Evolutionary conservation across 2,113 vertebrate genomes (phyloP).

Genomic region (Xyliphius kryptos): DNA sequence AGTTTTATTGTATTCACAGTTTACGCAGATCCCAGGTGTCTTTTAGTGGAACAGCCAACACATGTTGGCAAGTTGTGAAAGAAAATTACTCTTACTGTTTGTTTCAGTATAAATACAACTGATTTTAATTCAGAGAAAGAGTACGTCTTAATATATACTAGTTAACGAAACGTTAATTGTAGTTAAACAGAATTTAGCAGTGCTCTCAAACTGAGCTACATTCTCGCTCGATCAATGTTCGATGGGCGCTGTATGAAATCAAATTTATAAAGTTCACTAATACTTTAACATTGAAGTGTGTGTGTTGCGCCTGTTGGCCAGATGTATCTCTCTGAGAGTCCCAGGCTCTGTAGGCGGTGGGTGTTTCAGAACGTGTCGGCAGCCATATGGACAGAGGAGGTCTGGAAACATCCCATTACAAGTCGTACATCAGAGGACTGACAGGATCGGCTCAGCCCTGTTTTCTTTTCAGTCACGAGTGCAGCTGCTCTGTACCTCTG

Average conservation of each 20-base stretch:
- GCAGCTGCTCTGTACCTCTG: conserved; percentile 43
- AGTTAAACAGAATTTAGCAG: neutral
- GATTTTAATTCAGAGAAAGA: neutral
- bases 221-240: neutral
- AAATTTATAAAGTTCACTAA: too few species aligned
- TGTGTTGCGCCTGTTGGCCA: conserved; percentile 44
- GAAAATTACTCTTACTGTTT: conserved; percentile 2
- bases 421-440: conserved; percentile 83
- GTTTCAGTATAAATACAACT: conserved; percentile 5
- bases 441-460: conserved; percentile 76
- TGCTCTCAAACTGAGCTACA: neutral
- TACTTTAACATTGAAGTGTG: conserved; percentile 5
- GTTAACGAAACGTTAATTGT: conserved; percentile 14
- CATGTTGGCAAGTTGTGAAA: neutral
- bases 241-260: neutral
- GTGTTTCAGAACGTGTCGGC: conserved; percentile 76
- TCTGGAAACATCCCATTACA: conserved; percentile 91
- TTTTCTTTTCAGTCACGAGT: conserved; percentile 87
- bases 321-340: conserved; percentile 53
- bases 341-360: conserved; percentile 63
- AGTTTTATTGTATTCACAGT: conserved; percentile 20
- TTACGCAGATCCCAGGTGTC: neutral
- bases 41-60: neutral
- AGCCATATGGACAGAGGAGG: conserved; percentile 78
- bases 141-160: neutral